Evolutionary conservation across 2,797 vertebrate species (phyloP).

Genomic region (Sibirionetta formosa): DNA sequence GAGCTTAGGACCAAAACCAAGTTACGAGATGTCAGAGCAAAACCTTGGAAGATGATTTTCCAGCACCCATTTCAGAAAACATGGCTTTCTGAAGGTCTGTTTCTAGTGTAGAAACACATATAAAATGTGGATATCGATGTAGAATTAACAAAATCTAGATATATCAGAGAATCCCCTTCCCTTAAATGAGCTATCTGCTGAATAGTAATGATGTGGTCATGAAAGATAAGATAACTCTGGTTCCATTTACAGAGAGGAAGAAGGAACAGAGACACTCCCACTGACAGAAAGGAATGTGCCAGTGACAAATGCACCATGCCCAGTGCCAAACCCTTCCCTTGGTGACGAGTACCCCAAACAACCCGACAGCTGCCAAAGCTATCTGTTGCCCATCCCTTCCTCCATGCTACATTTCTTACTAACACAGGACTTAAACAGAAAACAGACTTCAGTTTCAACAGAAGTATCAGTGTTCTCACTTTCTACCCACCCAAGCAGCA

Average conservation of each 20-base stretch:
- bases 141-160: accelerated
- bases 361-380: constrained; percentile 28
- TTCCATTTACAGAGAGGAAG: constrained; percentile 24
- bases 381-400: not conserved
- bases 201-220: not conserved
- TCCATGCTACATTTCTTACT: not conserved
- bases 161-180: not conserved
- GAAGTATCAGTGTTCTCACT: not conserved
- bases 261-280: constrained; percentile 20
- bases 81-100: not conserved
- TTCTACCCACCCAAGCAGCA: not conserved
- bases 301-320: constrained; percentile 42
- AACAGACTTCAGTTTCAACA: not conserved
- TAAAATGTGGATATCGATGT: not conserved
- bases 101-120: not conserved
- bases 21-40: not conserved
- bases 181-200: not conserved
- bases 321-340: constrained; percentile 30
- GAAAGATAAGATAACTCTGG: constrained; percentile 15
- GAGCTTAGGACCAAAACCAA: not conserved
- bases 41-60: not conserved
- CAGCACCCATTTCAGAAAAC: not conserved
- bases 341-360: constrained; percentile 20
- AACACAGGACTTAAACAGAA: not conserved
- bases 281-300: constrained; percentile 48